Percentiles rank a stretch among this genome's conserved stretches.
These are phyloP conservation scores for Mesocentrotus franciscanus DNA, from an alignment of 53 echinoderm and acorn worm genomes.

Conservation along the genomic window DNA sequence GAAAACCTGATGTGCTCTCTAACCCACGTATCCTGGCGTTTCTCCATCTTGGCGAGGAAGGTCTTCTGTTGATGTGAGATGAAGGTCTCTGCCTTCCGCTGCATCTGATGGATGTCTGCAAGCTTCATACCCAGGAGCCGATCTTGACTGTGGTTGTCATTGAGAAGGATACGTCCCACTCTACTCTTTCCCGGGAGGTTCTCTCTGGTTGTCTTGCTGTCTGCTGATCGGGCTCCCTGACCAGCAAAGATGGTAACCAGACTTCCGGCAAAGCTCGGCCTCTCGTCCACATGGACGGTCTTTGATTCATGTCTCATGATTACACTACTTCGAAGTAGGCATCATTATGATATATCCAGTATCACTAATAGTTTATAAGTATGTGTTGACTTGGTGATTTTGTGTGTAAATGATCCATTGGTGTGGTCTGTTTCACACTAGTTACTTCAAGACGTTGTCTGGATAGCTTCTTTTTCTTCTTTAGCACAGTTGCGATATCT, in stretches of 20 bases:
- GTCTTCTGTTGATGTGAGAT: slow-evolving; percentile 87
- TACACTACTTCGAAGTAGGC: not conserved
- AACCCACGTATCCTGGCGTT: slow-evolving; percentile 90
- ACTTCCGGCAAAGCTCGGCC: slow-evolving; percentile 62
- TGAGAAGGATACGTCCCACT: slow-evolving; percentile 82
- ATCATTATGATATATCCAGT: not conserved
- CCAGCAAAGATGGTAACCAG: slow-evolving; percentile 63
- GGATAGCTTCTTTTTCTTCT: no score
- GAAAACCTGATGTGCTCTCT: slow-evolving; percentile 81
- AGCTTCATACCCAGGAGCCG: slow-evolving; percentile 87
- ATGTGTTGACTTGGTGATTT: not conserved
- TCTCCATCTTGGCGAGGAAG: slow-evolving; percentile 84
- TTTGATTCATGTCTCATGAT: slow-evolving; percentile 57
- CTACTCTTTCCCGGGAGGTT: slow-evolving; percentile 86
- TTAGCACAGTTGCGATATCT: no score
- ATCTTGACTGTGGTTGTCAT: slow-evolving; percentile 79
- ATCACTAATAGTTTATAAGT: not conserved
- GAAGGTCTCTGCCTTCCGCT: slow-evolving; percentile 78
- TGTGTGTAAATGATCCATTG: no score
- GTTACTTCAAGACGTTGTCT: no score
- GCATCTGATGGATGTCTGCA: slow-evolving; percentile 78
- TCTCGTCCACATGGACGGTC: slow-evolving; percentile 59
- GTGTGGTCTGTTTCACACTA: no score
- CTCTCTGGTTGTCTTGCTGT: slow-evolving; percentile 75
- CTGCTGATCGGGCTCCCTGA: slow-evolving; percentile 72